Conservation (phyloP, 2,113 vertebrate genomes). For the Salvelinus sp. region DNA sequence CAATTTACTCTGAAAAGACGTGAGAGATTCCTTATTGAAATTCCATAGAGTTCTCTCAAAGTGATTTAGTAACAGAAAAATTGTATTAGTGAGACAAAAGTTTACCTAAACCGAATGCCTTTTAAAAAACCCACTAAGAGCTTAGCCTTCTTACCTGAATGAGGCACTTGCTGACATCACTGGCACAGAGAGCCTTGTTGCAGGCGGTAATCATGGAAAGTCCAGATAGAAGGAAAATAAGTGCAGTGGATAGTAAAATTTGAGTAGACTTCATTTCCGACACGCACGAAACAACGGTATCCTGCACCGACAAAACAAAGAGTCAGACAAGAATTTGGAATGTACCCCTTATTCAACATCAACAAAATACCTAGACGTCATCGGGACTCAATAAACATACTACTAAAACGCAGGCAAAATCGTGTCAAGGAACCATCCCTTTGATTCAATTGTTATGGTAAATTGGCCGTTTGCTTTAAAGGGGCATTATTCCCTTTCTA, state of each 20-base stretch:
- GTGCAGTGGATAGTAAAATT: conserved; percentile 41
- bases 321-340: not conserved
- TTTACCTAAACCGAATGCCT: too few species aligned
- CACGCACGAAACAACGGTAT: not conserved
- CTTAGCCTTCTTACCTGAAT: conserved; percentile 82
- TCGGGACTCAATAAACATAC: not conserved
- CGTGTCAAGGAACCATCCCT: not conserved
- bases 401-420: not conserved
- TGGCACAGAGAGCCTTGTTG: conserved; percentile 97
- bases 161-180: conserved; percentile 97
- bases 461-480: not conserved
- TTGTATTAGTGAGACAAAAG: not conserved
- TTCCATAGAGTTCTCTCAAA: not conserved
- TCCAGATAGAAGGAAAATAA: conserved; percentile 79
- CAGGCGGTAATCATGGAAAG: conserved; percentile 79
- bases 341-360: not conserved
- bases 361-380: not conserved
- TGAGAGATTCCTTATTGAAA: not conserved
- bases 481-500: not conserved
- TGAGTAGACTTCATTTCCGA: not conserved
- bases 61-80: not conserved
- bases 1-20: not conserved
- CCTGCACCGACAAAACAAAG: not conserved
- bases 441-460: conserved; percentile 2
- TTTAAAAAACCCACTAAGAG: too few species aligned